A percentile compares a stretch with the other conserved stretches of the same genome.
These are phyloP conservation scores for Macroramphosus scolopax DNA, from an alignment of 2,797 vertebrate species.

Conservation along the genomic window DNA sequence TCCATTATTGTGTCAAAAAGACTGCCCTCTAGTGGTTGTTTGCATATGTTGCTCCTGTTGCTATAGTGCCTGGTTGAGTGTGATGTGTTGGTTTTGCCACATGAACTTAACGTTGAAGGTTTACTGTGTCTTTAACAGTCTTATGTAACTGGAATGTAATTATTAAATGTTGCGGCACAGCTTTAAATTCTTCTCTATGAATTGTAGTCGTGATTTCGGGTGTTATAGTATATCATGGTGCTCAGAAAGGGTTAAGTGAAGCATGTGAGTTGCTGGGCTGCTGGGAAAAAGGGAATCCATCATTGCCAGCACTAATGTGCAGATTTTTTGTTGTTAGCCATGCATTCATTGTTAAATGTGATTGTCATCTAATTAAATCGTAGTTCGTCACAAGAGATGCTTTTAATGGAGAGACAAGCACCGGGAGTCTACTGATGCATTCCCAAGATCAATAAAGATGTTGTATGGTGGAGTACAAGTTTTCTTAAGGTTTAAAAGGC, in stretches of 20 bases:
- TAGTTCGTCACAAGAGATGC: slow-evolving; percentile 88
- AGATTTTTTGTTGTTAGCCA: slow-evolving; percentile 82
- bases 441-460: slow-evolving; percentile 92
- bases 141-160: no score
- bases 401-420: slow-evolving; percentile 95
- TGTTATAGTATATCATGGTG: no score
- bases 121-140: no score
- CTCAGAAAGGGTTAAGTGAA: slow-evolving; percentile 56
- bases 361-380: slow-evolving; percentile 99
- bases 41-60: slow-evolving; percentile 27
- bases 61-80: no score
- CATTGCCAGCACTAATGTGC: slow-evolving; percentile 87
- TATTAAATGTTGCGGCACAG: no score
- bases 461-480: slow-evolving; percentile 90
- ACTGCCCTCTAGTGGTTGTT: slow-evolving; percentile 74
- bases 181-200: no score
- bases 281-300: slow-evolving; percentile 86
- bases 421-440: slow-evolving; percentile 82
- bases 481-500: slow-evolving; percentile 85
- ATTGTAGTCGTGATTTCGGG: no score
- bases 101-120: no score
- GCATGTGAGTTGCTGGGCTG: slow-evolving; percentile 76
- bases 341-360: slow-evolving; percentile 93
- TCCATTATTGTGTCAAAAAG: slow-evolving; percentile 10
- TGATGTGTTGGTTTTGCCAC: background rate